Evolutionary conservation across 2,888 invertebrate species (phyloP), one percentile per base, ranked within the genome.

Genomic region (Orgyia antiqua): DNA sequence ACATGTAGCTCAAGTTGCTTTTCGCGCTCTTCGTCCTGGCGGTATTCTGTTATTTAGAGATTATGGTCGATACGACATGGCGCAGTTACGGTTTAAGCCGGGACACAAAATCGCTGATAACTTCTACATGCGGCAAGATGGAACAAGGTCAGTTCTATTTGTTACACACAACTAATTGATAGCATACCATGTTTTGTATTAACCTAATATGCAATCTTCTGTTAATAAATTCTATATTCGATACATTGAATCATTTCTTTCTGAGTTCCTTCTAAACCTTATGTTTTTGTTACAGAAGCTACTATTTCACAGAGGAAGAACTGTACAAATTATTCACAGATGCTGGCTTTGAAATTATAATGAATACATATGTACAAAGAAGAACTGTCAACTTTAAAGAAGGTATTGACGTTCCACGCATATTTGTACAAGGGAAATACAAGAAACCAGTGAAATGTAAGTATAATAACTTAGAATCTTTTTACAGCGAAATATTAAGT

Each of bases 81-180:
- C 99, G 0, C 98, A 98, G 84, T 65, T 99, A 28, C 88, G 99
- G 18, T 99, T 99, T 68, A 94, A 95, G 41, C 91, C 96, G 0
- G 98, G 97, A 0, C 93, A 95, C 63, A 98, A 98, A 73, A 94
- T 99, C 28, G 76, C 91, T 0, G 97, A 98, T 2, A 95, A 97
- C 67, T 94, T 97, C 53, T 99, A 99, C 67, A 94, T 96, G 88
- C 86, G 99, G 10, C 98, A 98, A 72, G 99, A 99, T 89, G 98
- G 98, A 1, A 99, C 98, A 0, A 90, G 97, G 90, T 92, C 66
- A 28, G 27, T 31, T 19, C 10, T 1, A 15, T 4, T 15, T 15
- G n/a, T n/a, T n/a, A n/a, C n/a, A n/a, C n/a, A n/a, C n/a, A n/a
- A n/a, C n/a, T n/a, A n/a, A n/a, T n/a, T n/a, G n/a, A n/a, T n/a